Evolutionary conservation across 2,113 vertebrate species (phyloP), one percentile per base, ranked within the genome.

Genomic region (Deroptyus accipitrinus): DNA sequence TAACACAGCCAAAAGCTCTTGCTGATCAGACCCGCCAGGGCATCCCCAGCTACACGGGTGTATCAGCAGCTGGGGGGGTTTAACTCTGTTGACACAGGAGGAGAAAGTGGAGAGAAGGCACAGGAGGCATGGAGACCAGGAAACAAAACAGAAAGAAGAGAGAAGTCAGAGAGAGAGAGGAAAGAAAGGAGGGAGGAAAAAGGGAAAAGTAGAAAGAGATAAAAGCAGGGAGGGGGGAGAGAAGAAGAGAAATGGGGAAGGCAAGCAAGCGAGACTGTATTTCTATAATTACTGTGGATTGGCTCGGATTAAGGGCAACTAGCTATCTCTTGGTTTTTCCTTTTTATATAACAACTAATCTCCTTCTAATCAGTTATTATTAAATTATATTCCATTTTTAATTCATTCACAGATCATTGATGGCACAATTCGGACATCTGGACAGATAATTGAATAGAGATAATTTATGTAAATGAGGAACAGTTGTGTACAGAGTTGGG

Each of bases 381-480:
- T 98, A 98, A 98, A 99, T 99, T 98, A 98, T 98, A 98, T 98
- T 98, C 97, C 86, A 70, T 98, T 98, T 98, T 98, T 98, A 98
- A 98, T 98, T 98, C 98, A 98, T 98, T 98, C 98, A 98, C 97
- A 98, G 98, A 98, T 98, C 98, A 98, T 98, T 98, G 97, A 98
- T 97, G 98, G 98, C 98, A 98, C 98, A 97, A 98, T 98, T 98
- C n/a, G 98, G 99, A 99, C 99, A 99, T 99, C 99, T 99, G 99
- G 99, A 97, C 98, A 93, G 97, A 98, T 98, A 98, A 99, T 99
- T 98, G 98, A 98, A 97, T 96, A 97, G 97, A 98, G 98, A 98
- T 98, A 98, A 98, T 99, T 98, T 99, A 99, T 99, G 99, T 98
- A 99, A 99, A 99, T 99, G 98, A 99, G 98, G 94, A 98, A 96